Evolutionary conservation across 2,797 vertebrate genomes (phyloP).

Genomic region (Microcaecilia unicolor): DNA sequence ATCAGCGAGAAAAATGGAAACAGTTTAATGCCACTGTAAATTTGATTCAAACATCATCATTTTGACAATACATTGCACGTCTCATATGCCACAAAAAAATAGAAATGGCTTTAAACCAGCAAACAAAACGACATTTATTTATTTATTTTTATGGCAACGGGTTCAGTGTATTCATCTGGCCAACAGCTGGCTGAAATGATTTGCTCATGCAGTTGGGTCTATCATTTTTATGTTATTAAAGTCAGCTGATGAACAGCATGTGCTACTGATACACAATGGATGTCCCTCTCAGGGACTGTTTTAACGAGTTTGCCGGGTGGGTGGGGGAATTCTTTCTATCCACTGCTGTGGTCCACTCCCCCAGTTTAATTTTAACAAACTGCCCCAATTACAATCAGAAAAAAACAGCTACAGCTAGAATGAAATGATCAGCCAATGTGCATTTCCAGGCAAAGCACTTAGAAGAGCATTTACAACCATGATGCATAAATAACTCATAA

Average conservation of each 20-base stretch:
- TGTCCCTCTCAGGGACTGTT: too few relatives aligned
- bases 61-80: slow-evolving; percentile 56
- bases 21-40: slow-evolving; percentile 65
- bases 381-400: too few relatives aligned
- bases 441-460: slow-evolving; percentile 58
- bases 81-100: slow-evolving; percentile 55
- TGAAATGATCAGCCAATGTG: slow-evolving; percentile 40
- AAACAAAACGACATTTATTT: slow-evolving; percentile 51
- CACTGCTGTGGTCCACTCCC: slow-evolving; percentile 6
- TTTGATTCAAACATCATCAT: slow-evolving; percentile 55
- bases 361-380: slow-evolving; percentile 14
- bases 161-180: slow-evolving; percentile 31
- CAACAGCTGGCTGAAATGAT: slow-evolving; percentile 19
- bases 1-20: slow-evolving; percentile 56
- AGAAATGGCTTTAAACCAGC: slow-evolving; percentile 46
- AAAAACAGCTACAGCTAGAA: slow-evolving; percentile 12
- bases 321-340: too few relatives aligned
- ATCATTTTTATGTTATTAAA: background rate
- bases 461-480: slow-evolving; percentile 43
- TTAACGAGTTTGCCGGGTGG: too few relatives aligned
- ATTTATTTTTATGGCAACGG: slow-evolving; percentile 47
- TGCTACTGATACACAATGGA: too few relatives aligned
- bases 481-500: slow-evolving; percentile 58
- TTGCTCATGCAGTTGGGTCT: slow-evolving; percentile 21
- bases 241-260: too few relatives aligned